Conservation (phyloP, 2,888 invertebrate genomes). For the Ecliptopera silaceata region DNA sequence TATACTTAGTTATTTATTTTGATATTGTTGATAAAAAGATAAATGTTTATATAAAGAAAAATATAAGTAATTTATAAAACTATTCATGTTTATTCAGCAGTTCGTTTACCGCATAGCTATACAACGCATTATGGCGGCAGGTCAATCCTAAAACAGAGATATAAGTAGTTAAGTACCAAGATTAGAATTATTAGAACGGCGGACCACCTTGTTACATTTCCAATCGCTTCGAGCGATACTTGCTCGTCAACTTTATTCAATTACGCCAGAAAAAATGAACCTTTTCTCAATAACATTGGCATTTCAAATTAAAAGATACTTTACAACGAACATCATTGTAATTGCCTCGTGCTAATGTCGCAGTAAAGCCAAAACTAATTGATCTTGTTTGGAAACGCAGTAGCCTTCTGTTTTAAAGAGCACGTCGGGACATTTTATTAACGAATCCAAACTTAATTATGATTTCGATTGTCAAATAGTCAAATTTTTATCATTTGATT, state of each 20-base stretch:
- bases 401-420: conserved; percentile 10
- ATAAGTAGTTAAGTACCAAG: too few relatives aligned
- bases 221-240: conserved; percentile 37
- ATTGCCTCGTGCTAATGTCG: conserved; percentile 16
- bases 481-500: not conserved
- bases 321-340: conserved; percentile 19
- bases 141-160: too few relatives aligned
- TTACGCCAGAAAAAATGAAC: conserved; percentile 14
- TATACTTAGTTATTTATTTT: too few relatives aligned
- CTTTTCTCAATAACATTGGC: conserved; percentile 18
- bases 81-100: too few relatives aligned
- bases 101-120: too few relatives aligned
- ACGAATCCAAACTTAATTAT: not conserved
- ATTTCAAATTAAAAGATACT: conserved; percentile 13
- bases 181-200: conserved; percentile 45
- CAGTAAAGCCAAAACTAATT: conserved; percentile 13
- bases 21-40: too few relatives aligned
- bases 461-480: not conserved
- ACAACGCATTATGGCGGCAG: too few relatives aligned
- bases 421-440: not conserved
- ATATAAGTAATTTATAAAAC: too few relatives aligned
- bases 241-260: conserved; percentile 14
- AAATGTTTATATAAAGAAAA: too few relatives aligned
- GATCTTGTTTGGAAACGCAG: conserved; percentile 13
- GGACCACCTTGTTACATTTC: conserved; percentile 63